phyloP scores from a whole-genome alignment of 2,888 invertebrate species.

The Antitype chi region DNA sequence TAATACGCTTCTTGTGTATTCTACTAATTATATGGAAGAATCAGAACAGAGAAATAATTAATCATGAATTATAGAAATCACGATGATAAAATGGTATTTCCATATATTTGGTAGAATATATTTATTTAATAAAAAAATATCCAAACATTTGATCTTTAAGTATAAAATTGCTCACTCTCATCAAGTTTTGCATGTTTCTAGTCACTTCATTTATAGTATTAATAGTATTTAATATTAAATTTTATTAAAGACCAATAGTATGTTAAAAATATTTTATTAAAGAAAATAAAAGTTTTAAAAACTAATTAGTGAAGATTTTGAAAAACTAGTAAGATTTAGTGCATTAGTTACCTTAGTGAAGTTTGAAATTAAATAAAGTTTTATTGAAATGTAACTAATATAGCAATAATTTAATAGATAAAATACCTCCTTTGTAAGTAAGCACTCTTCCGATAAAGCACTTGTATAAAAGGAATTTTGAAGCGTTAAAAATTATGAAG shows the following conservation, averaged over 20 bases:
- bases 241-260: conserved; percentile 89
- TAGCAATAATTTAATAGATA: conserved; percentile 83
- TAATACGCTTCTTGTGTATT: conserved; percentile 64
- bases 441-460: conserved; percentile 79
- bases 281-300: conserved; percentile 77
- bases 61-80: background rate
- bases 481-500: conserved; percentile 58
- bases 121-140: conserved; percentile 43
- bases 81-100: background rate
- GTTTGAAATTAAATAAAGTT: conserved; percentile 76
- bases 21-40: conserved; percentile 56
- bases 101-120: conserved; percentile 54
- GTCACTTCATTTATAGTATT: conserved; percentile 79
- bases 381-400: conserved; percentile 69
- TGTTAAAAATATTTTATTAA: conserved; percentile 85
- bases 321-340: conserved; percentile 79
- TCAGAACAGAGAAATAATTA: background rate
- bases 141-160: conserved; percentile 64
- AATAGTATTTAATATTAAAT: conserved; percentile 75
- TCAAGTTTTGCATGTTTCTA: conserved; percentile 81
- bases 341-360: conserved; percentile 80
- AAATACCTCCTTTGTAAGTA: conserved; percentile 75
- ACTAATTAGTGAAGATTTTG: conserved; percentile 75
- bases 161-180: conserved; percentile 84
- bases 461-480: conserved; percentile 65